Evolutionary conservation across 2,888 invertebrate genomes (phyloP).

Genomic region (Dicyrtomina minuta): DNA sequence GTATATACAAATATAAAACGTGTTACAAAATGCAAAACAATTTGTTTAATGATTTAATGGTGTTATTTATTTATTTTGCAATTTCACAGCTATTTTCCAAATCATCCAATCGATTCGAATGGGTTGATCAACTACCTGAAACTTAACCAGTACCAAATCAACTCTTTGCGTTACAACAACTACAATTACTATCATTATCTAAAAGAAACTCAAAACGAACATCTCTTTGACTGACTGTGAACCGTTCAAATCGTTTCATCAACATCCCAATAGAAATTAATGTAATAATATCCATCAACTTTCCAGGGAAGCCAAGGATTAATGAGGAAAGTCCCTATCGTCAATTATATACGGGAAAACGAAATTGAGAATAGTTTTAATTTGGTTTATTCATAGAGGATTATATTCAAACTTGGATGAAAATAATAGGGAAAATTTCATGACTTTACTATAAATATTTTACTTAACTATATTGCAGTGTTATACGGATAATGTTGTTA

Average conservation of each 20-base stretch:
- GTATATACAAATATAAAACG: too few relatives aligned
- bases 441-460: too few relatives aligned
- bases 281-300: background rate
- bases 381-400: too few relatives aligned
- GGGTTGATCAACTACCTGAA: constrained; percentile 67
- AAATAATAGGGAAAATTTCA: too few relatives aligned
- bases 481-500: too few relatives aligned
- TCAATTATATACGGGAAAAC: too few relatives aligned
- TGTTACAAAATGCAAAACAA: too few relatives aligned
- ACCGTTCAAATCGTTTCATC: background rate
- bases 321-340: too few relatives aligned
- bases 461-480: too few relatives aligned
- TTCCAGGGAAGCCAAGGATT: constrained; percentile 13
- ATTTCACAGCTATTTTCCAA: constrained; percentile 85
- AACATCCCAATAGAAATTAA: constrained; percentile 10
- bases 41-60: too few relatives aligned
- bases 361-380: too few relatives aligned
- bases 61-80: constrained; percentile 55
- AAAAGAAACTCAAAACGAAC: constrained; percentile 8
- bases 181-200: constrained; percentile 10
- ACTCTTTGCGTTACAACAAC: constrained; percentile 5
- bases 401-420: too few relatives aligned
- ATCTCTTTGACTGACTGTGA: constrained; percentile 23
- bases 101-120: constrained; percentile 92
- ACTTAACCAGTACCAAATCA: background rate